These are phyloP conservation scores for Hippocampus mohnikei DNA, from an alignment of 2,113 vertebrate genomes.

Conservation along the genomic window DNA sequence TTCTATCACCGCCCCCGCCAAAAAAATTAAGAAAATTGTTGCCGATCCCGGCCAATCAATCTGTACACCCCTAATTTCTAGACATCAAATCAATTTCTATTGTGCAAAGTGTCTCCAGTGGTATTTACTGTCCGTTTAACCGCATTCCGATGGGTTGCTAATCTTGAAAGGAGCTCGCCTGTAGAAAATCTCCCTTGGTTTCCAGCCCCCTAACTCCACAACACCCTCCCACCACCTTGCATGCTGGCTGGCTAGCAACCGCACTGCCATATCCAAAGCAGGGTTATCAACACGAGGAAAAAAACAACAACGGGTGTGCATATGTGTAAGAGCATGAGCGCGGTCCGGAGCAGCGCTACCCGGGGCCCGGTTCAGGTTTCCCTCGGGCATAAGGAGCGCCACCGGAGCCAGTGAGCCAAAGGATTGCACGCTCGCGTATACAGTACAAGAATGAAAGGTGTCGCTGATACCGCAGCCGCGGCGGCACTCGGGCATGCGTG, in stretches of 20 bases:
- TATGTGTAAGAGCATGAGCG: not conserved
- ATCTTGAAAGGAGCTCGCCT: not conserved
- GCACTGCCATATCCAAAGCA: not conserved
- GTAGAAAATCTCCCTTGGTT: slow-evolving; percentile 45
- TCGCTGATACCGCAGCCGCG: slow-evolving; percentile 7
- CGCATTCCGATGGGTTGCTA: not conserved
- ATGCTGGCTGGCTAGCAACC: slow-evolving; percentile 30
- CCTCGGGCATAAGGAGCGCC: slow-evolving; percentile 49
- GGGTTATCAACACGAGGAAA: not conserved
- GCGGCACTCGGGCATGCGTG: not conserved
- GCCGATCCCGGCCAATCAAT: not conserved
- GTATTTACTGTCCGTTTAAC: not conserved
- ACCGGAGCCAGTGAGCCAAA: slow-evolving; percentile 29
- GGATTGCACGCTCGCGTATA: slow-evolving; percentile 31
- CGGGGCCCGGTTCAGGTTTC: slow-evolving; percentile 53
- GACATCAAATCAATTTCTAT: not conserved
- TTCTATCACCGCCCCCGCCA: too few species aligned
- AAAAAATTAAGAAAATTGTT: too few species aligned
- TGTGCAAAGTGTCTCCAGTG: not conserved
- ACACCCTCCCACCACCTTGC: slow-evolving; percentile 20
- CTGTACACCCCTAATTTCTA: not conserved
- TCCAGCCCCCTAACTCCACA: slow-evolving; percentile 1
- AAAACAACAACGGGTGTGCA: not conserved
- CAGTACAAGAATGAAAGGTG: slow-evolving; percentile 32
- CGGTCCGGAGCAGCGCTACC: slow-evolving; percentile 27